phyloP scores from a whole-genome alignment of 35 echinoderm and acorn worm genomes.

The Anneissia japonica region DNA sequence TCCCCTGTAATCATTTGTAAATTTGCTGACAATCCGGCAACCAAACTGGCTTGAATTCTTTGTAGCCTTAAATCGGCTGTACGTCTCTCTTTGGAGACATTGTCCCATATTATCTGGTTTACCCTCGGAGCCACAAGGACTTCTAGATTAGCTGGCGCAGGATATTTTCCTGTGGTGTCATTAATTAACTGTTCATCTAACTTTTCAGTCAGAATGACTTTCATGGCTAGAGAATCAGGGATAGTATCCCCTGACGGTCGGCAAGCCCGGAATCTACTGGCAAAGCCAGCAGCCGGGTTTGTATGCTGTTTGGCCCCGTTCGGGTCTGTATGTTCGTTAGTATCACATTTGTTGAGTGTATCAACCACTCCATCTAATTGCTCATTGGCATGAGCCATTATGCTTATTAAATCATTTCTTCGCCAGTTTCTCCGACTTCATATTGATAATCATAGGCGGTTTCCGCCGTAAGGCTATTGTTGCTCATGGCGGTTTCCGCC shows the following conservation, averaged over 20 bases:
- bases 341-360: no score
- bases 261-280: background rate
- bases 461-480: no score
- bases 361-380: no score
- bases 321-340: no score
- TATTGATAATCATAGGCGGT: no score
- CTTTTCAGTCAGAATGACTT: conserved; percentile 4
- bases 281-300: background rate
- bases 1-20: background rate
- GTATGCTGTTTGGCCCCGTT: no score
- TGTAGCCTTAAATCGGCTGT: conserved; percentile 15
- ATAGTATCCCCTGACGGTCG: background rate
- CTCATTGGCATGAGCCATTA: no score
- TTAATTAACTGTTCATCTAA: conserved; percentile 5
- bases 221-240: background rate
- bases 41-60: background rate
- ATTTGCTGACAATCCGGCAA: background rate
- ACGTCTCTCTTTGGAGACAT: conserved; percentile 4
- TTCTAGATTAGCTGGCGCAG: background rate
- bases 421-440: no score
- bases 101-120: conserved; percentile 35
- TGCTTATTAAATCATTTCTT: no score
- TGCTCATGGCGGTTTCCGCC: no score
- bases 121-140: conserved; percentile 12
- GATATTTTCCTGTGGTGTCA: conserved; percentile 18